Evolutionary conservation across 30 jellyfish, hydroid and myxozoan genomes (phyloP), one percentile per base, ranked within the genome.

Genomic region (Chrysaora quinquecirrha): DNA sequence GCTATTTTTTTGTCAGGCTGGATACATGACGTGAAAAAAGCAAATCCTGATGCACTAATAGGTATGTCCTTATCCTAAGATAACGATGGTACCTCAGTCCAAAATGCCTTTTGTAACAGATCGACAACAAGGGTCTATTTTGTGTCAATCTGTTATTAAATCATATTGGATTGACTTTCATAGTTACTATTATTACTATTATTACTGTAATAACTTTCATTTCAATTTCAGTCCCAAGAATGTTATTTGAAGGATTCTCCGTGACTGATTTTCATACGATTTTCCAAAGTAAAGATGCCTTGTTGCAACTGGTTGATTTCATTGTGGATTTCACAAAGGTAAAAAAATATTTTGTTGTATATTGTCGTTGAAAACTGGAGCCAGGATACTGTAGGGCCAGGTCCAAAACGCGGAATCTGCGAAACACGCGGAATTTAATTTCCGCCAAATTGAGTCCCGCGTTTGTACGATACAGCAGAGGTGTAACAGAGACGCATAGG

Each of bases 161-260:
- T n/a, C n/a, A n/a, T n/a, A n/a, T n/a, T n/a, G n/a, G n/a, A n/a
- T n/a, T n/a, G n/a, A n/a, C n/a, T n/a, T n/a, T n/a, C n/a, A n/a
- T n/a, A n/a, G n/a, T n/a, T n/a, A n/a, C n/a, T n/a, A n/a, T n/a
- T n/a, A n/a, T n/a, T 43, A 43, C 58, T 43, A 43, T 6, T 6
- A 6, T 43, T 16, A 43, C 16, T 43, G 58, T 16, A 43, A 3
- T 52, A 10, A 24, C 21, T 16, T 25, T 3, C 23, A 10, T 30
- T 69, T 30, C 1, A 10, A 16, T 66, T 62, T 30, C 48, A 84
- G 91, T 91, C 3, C 98, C 98, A 27, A 79, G 98, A 56, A 49
- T 91, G 85, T 62, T 91, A 47, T 91, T 91, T 27, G 98, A 91
- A 30, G 96, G 91, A 27, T 91, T 96, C 69, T 56, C 95, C 16